Conservation (phyloP, 2,113 vertebrate genomes). For the Ailurus styani region DNA sequence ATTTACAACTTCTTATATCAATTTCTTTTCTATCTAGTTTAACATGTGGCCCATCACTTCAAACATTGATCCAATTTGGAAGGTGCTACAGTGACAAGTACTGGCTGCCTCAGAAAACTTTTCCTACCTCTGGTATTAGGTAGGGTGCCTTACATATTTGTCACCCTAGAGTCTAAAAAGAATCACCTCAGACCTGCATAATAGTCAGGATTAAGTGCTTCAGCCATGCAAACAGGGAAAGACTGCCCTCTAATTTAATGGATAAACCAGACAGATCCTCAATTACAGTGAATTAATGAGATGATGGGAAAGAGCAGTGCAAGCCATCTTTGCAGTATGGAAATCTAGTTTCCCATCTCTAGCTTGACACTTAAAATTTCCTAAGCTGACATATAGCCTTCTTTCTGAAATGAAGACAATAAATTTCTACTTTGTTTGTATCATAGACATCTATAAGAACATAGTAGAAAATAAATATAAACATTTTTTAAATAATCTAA, state of each 20-base stretch:
- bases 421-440: not conserved
- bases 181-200: too few species aligned
- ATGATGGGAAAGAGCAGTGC: not conserved
- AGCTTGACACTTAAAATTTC: not conserved
- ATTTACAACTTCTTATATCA: not conserved
- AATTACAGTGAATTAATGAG: not conserved
- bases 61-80: not conserved
- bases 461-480: not conserved
- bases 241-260: not conserved
- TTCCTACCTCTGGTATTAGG: not conserved
- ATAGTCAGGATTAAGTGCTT: not conserved
- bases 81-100: not conserved
- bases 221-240: not conserved
- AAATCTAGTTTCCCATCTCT: not conserved
- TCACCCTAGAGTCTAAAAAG: not conserved
- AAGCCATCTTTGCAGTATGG: not conserved
- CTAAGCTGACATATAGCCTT: not conserved
- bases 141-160: not conserved
- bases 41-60: not conserved
- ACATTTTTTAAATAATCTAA: not conserved
- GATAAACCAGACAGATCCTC: not conserved
- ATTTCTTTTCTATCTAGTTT: not conserved
- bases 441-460: not conserved
- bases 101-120: not conserved
- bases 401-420: not conserved